Percentiles rank a stretch among this genome's conserved stretches.
Evolutionary conservation across 2,113 vertebrate species (phyloP).

Genomic region (Oryzias curvinotus): DNA sequence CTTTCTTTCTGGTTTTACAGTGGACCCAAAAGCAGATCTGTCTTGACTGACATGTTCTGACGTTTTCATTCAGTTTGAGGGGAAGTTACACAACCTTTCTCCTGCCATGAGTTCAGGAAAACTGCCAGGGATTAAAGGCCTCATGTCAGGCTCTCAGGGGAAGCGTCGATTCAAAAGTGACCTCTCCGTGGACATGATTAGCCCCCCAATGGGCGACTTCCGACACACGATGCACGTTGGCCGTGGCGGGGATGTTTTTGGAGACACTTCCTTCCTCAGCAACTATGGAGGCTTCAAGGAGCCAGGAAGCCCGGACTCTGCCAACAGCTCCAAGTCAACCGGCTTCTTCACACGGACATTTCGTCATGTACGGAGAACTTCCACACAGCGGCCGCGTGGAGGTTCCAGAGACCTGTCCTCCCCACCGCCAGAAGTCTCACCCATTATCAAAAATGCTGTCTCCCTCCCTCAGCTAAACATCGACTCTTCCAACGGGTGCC

Average conservation of each 20-base stretch:
- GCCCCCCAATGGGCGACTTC: slow-evolving; percentile 90
- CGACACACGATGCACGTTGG: slow-evolving; percentile 97
- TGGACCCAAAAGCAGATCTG: slow-evolving; percentile 27
- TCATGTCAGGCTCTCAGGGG: slow-evolving; percentile 84
- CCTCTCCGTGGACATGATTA: slow-evolving; percentile 94
- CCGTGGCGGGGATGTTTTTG: slow-evolving; percentile 90
- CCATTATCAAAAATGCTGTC: slow-evolving; percentile 95
- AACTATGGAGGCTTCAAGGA: slow-evolving; percentile 80
- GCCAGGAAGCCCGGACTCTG: slow-evolving; percentile 66
- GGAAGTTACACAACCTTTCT: slow-evolving; percentile 21
- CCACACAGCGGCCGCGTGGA: slow-evolving; percentile 58
- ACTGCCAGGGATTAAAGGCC: slow-evolving; percentile 84
- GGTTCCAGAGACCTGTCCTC: slow-evolving; percentile 73
- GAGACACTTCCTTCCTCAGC: slow-evolving; percentile 96
- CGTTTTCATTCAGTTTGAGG: slow-evolving; percentile 16
- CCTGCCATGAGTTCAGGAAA: slow-evolving; percentile 88
- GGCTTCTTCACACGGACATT: slow-evolving; percentile 86
- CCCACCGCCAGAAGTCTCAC: slow-evolving; percentile 83
- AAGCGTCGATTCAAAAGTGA: slow-evolving; percentile 84
- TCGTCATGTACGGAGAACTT: slow-evolving; percentile 79
- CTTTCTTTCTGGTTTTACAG: slow-evolving; percentile 42
- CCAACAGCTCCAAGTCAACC: slow-evolving; percentile 62
- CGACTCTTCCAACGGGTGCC: slow-evolving; percentile 69
- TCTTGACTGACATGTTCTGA: slow-evolving; percentile 34
- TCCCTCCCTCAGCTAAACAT: slow-evolving; percentile 87